Percentiles rank a stretch among this genome's conserved stretches.
Conservation (phyloP, 2,888 invertebrate species). For the Tetropium fuscum region DNA sequence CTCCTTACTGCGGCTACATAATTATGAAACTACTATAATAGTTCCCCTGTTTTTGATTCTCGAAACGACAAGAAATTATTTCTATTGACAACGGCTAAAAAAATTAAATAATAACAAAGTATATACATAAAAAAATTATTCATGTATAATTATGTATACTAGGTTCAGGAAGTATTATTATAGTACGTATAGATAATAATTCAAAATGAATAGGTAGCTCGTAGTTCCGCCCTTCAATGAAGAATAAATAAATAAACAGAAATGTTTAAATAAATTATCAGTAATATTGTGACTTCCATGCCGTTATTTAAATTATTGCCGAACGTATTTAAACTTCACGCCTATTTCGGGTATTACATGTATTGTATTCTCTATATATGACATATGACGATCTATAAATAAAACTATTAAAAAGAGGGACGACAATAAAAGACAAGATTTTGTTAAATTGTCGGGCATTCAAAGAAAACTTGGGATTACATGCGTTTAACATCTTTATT, state of each 20-base stretch:
- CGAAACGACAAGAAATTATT: too few relatives aligned
- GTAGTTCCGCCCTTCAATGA: neutral
- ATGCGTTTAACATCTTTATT: slow-evolving; percentile 6
- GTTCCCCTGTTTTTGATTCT: too few relatives aligned
- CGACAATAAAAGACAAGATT: slow-evolving; percentile 18
- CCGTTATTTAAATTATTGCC: slow-evolving; percentile 10
- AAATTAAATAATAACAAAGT: too few relatives aligned
- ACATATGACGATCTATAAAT: slow-evolving; percentile 11
- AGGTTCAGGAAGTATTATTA: too few relatives aligned
- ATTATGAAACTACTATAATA: too few relatives aligned
- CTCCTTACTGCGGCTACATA: too few relatives aligned
- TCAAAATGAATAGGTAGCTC: too few relatives aligned
- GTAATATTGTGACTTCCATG: slow-evolving; percentile 6
- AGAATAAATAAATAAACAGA: neutral
- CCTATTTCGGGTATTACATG: slow-evolving; percentile 5
- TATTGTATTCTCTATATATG: slow-evolving; percentile 5
- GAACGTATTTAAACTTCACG: neutral
- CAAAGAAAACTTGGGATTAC: slow-evolving; percentile 22
- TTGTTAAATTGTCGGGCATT: slow-evolving; percentile 18
- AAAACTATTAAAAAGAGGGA: slow-evolving; percentile 14
- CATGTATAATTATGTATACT: too few relatives aligned
- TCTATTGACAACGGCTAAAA: too few relatives aligned
- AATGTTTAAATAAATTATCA: too few relatives aligned
- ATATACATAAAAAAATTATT: too few relatives aligned
- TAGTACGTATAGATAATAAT: too few relatives aligned